A percentile compares a stretch with the other conserved stretches of the same genome.
phyloP scores from a whole-genome alignment of 1,140 invertebrate genomes.

The Trichonephila clavipes region DNA sequence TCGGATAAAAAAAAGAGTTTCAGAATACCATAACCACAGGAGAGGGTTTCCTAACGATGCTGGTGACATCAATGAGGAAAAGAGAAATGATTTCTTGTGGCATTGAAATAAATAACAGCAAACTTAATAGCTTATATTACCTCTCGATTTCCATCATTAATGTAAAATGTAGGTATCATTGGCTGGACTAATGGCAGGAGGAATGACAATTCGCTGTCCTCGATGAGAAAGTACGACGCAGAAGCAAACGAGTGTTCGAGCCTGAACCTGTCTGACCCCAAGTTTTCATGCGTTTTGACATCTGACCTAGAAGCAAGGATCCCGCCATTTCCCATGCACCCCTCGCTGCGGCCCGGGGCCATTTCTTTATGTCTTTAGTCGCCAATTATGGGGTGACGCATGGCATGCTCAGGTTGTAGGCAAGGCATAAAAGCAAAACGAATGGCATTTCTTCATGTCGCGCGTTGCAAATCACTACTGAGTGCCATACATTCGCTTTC shows the following conservation, averaged over 20 bases:
- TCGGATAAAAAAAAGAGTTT: too few relatives aligned
- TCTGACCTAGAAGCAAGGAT: slow-evolving; percentile 64
- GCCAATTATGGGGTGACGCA: slow-evolving; percentile 74
- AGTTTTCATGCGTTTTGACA: slow-evolving; percentile 60
- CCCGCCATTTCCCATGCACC: slow-evolving; percentile 63
- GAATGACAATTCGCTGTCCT: background rate
- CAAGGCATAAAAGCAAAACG: slow-evolving; percentile 72
- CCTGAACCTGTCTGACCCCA: slow-evolving; percentile 52
- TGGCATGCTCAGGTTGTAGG: slow-evolving; percentile 67
- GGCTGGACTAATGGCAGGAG: background rate
- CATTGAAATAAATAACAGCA: background rate
- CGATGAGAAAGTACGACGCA: background rate
- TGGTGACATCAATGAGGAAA: background rate
- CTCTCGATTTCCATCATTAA: background rate
- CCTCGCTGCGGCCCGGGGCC: slow-evolving; percentile 9
- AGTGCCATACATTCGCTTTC: slow-evolving; percentile 41
- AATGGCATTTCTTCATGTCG: slow-evolving; percentile 70
- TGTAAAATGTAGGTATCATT: background rate
- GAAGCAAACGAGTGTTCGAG: slow-evolving; percentile 29
- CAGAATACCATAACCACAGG: too few relatives aligned
- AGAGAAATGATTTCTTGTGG: background rate
- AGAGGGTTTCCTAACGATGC: background rate
- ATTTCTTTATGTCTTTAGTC: slow-evolving; percentile 70
- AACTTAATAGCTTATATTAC: background rate
- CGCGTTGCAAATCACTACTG: slow-evolving; percentile 60